These are phyloP conservation scores for Ganaspis sp. DNA, from an alignment of 1,140 invertebrate species.

Conservation along the genomic window DNA sequence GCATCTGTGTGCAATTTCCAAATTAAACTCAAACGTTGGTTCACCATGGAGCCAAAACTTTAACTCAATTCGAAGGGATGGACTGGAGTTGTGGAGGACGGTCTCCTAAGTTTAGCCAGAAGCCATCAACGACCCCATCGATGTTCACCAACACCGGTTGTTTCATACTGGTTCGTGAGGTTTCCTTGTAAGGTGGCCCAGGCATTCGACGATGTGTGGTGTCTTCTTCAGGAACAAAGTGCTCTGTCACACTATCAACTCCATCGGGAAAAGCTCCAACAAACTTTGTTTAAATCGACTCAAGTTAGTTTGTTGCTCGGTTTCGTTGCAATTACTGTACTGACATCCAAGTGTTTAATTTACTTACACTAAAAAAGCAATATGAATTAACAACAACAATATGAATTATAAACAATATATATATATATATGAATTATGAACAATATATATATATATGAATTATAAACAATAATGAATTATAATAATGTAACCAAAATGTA, in stretches of 20 bases:
- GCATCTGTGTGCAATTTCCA: constrained; percentile 49
- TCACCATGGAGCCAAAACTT: constrained; percentile 5
- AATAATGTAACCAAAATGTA: no score
- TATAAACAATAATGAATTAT: no score
- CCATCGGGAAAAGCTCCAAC: constrained; percentile 2
- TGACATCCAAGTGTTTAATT: not conserved
- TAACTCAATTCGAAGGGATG: constrained; percentile 4
- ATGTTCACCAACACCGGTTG: constrained; percentile 37
- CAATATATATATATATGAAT: no score
- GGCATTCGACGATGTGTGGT: constrained; percentile 6
- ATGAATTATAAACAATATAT: no score
- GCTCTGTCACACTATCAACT: constrained; percentile 19
- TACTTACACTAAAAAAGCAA: no score
- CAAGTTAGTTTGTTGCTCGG: not conserved
- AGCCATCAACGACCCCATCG: constrained; percentile 59
- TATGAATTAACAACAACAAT: no score
- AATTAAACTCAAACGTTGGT: constrained; percentile 53
- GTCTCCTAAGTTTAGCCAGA: constrained; percentile 56
- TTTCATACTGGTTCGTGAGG: constrained; percentile 26
- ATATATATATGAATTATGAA: no score
- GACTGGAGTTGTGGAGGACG: constrained; percentile 13
- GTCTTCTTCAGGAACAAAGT: constrained; percentile 14
- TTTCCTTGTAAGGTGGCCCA: constrained; percentile 13
- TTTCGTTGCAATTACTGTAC: not conserved
- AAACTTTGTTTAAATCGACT: not conserved